These are phyloP conservation scores for Galago senegalensis DNA, from an alignment of 2,797 vertebrate genomes.

Conservation along the genomic window DNA sequence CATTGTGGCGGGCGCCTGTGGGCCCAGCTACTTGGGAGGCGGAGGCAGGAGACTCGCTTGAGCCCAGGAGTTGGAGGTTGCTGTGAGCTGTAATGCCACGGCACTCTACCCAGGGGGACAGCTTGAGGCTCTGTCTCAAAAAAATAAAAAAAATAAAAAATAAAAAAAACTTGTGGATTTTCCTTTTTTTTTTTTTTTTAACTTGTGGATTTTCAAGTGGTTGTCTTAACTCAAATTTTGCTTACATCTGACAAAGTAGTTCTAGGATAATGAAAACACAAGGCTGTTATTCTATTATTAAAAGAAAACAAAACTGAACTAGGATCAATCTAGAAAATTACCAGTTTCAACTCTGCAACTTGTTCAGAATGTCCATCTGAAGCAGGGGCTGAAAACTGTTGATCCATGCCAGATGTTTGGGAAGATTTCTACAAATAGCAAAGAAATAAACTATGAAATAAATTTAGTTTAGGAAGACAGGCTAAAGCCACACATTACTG, in stretches of 20 bases:
- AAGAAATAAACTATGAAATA: constrained; percentile 42
- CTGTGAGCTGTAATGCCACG: too few relatives aligned
- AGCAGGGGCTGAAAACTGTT: constrained; percentile 79
- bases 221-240: constrained; percentile 33
- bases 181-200: too few relatives aligned
- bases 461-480: constrained; percentile 13
- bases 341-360: constrained; percentile 92
- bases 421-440: constrained; percentile 90
- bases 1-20: too few relatives aligned
- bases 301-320: neutral
- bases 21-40: too few relatives aligned
- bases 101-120: too few relatives aligned
- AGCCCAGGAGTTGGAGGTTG: too few relatives aligned
- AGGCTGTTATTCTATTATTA: neutral
- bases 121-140: too few relatives aligned
- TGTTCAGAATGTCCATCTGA: constrained; percentile 88
- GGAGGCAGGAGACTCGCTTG: too few relatives aligned
- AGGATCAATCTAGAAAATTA: constrained; percentile 81
- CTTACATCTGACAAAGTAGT: neutral
- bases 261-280: neutral
- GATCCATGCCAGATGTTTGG: constrained; percentile 85
- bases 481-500: neutral
- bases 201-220: constrained; percentile 38
- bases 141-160: too few relatives aligned
- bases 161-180: too few relatives aligned